These are phyloP conservation scores for Liposcelis brunnea DNA, from an alignment of 2,888 invertebrate species.

Conservation along the genomic window DNA sequence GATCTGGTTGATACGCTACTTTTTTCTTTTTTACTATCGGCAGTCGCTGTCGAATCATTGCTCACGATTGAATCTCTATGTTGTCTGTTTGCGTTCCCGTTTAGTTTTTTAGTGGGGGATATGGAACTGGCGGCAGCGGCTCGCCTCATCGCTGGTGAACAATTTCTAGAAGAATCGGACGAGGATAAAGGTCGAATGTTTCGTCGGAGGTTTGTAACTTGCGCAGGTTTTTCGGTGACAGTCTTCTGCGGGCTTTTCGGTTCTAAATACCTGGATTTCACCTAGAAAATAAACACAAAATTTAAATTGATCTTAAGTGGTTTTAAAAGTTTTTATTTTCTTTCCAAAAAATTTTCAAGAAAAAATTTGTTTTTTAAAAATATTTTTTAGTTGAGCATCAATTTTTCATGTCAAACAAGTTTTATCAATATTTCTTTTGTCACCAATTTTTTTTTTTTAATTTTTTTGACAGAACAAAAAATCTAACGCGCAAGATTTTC, in stretches of 20 bases:
- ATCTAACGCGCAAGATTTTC: no score
- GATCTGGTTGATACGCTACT: constrained; percentile 27
- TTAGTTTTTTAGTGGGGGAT: constrained; percentile 23
- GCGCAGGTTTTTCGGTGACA: constrained; percentile 14
- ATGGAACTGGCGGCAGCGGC: constrained; percentile 23
- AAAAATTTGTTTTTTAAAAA: no score
- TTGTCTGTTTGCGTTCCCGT: constrained; percentile 25
- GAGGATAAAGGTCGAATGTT: constrained; percentile 33
- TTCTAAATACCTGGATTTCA: constrained; percentile 45
- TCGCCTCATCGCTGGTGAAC: constrained; percentile 41
- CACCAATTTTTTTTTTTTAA: no score
- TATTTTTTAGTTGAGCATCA: no score
- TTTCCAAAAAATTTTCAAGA: no score
- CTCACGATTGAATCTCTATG: constrained; percentile 26
- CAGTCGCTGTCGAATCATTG: constrained; percentile 30
- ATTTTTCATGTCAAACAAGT: no score
- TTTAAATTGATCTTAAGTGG: constrained; percentile 2
- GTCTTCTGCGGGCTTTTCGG: constrained; percentile 28
- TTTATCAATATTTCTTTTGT: no score
- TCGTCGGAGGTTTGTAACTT: constrained; percentile 2
- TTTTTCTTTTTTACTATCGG: constrained; percentile 23
- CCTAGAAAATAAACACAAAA: constrained; percentile 19
- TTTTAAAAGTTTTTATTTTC: no score
- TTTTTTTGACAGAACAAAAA: no score
- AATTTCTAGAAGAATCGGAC: constrained; percentile 49